Evolutionary conservation across 2,888 invertebrate genomes (phyloP).

Genomic region (Standfussiana lucernea): DNA sequence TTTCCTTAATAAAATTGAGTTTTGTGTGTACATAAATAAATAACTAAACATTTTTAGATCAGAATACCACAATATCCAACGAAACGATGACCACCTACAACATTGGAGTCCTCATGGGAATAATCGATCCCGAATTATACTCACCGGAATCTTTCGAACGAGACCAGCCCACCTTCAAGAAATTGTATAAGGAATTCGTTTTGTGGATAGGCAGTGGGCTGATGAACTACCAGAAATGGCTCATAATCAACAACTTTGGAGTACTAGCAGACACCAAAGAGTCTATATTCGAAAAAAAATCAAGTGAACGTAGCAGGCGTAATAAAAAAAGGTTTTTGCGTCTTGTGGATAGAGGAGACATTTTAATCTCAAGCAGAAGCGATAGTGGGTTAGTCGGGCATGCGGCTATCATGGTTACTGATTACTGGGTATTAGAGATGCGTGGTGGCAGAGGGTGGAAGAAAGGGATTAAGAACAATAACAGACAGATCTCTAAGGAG

Average conservation of each 20-base stretch:
- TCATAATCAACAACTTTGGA: slow-evolving; percentile 81
- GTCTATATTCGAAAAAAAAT: slow-evolving; percentile 77
- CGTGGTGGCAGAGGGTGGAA: slow-evolving; percentile 73
- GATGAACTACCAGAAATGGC: slow-evolving; percentile 81
- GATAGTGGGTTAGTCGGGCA: slow-evolving; percentile 75
- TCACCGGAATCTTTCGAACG: slow-evolving; percentile 74
- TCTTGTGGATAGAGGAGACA: slow-evolving; percentile 75
- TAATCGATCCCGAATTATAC: slow-evolving; percentile 83
- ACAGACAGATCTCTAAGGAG: slow-evolving; percentile 75
- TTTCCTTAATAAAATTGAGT: background rate
- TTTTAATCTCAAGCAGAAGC: slow-evolving; percentile 74
- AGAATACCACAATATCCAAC: slow-evolving; percentile 62
- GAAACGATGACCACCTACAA: slow-evolving; percentile 72
- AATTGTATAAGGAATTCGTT: slow-evolving; percentile 73
- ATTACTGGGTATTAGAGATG: slow-evolving; percentile 80
- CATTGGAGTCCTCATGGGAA: slow-evolving; percentile 76
- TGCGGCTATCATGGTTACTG: slow-evolving; percentile 78
- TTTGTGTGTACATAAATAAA: slow-evolving; percentile 7
- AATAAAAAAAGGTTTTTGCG: slow-evolving; percentile 76
- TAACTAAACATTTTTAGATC: slow-evolving; percentile 65
- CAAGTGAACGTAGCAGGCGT: slow-evolving; percentile 71
- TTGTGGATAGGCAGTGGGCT: slow-evolving; percentile 69
- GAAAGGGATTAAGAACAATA: slow-evolving; percentile 74
- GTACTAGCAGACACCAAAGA: slow-evolving; percentile 78
- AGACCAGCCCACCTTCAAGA: slow-evolving; percentile 78